Conservation (phyloP, 2,888 invertebrate genomes). For the Drosophila cyrtoloma region DNA sequence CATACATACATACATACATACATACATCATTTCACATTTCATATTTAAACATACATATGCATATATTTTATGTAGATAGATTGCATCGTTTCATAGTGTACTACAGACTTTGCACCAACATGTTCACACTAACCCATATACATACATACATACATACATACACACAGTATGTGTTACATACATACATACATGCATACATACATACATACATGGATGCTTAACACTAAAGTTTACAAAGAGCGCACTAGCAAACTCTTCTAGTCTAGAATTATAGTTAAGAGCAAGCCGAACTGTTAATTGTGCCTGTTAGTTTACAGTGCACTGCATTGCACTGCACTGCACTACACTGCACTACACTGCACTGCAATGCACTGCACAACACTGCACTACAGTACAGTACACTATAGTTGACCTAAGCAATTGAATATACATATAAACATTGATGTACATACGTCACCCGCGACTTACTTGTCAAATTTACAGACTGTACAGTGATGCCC, state of each 20-base stretch:
- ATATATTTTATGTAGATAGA: conserved; percentile 6
- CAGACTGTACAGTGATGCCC: background rate
- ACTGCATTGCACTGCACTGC: background rate
- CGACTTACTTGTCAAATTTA: background rate
- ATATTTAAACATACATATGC: background rate
- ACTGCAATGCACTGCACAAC: no score
- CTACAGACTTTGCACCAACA: conserved; percentile 14
- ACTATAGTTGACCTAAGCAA: conserved; percentile 7
- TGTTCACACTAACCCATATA: background rate
- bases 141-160: background rate
- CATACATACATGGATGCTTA: background rate
- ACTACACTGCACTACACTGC: background rate
- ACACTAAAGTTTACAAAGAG: conserved; percentile 33
- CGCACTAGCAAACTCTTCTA: conserved; percentile 9
- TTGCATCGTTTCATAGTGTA: conserved; percentile 20
- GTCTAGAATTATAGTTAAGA: conserved; percentile 14
- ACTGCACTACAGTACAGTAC: background rate
- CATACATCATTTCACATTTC: background rate
- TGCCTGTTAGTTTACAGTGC: conserved; percentile 17
- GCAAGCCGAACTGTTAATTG: conserved; percentile 21
- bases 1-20: background rate
- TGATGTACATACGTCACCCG: background rate
- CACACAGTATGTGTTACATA: background rate
- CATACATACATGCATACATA: conserved; percentile 3
- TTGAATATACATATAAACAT: conserved; percentile 5